Percentiles rank a stretch among this genome's conserved stretches.
Conservation (phyloP, 2,113 vertebrate genomes). For the Todiramphus saurophagus region DNA sequence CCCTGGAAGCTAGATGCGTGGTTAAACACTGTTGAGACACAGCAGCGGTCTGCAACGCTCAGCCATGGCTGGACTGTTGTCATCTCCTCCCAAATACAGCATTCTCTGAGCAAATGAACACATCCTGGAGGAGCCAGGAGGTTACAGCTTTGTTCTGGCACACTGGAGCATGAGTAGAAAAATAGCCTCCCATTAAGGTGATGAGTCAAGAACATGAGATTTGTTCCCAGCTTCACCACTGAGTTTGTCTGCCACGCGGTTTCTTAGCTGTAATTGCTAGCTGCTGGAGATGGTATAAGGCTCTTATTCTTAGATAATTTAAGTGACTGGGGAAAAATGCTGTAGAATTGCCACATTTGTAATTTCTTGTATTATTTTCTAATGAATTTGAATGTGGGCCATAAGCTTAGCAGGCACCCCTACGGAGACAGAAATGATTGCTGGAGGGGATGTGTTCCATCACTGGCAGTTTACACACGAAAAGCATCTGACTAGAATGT, state of each 20-base stretch:
- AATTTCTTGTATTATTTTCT: not conserved
- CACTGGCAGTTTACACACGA: not conserved
- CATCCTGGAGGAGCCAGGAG: not conserved
- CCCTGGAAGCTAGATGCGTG: not conserved
- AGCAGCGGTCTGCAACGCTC: accelerated
- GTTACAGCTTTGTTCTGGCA: not conserved
- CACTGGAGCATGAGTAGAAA: not conserved
- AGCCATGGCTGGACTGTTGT: not conserved
- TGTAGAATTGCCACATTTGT: not conserved
- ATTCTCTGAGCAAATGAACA: not conserved
- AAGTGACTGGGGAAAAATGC: not conserved
- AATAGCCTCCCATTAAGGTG: not conserved
- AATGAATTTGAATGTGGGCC: not conserved
- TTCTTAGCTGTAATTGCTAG: not conserved
- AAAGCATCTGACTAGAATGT: not conserved
- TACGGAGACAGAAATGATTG: not conserved
- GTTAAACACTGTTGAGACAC: not conserved
- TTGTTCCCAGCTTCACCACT: not conserved
- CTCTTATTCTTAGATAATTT: not conserved
- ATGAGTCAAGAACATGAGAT: not conserved
- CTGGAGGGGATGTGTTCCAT: not conserved
- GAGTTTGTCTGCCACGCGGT: not conserved
- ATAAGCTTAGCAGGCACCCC: not conserved
- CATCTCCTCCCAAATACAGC: not conserved
- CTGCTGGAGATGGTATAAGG: not conserved